Percentiles rank a stretch among this genome's conserved stretches.
phyloP scores from a whole-genome alignment of 2,888 invertebrate genomes.

The Calameuta pallipes region DNA sequence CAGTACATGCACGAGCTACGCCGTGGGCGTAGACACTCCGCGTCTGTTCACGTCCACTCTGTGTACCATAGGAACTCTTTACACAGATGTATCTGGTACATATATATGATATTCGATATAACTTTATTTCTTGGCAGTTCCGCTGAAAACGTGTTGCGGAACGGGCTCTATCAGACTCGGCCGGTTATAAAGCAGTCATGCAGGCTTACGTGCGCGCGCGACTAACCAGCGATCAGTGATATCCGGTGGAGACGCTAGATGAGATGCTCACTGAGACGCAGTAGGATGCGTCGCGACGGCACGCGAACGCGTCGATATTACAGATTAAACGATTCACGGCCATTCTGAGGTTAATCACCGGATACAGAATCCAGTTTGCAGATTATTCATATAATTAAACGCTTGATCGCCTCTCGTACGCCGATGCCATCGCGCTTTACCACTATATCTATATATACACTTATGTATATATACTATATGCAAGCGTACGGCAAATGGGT shows the following conservation, averaged over 20 bases:
- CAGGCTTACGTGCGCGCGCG: constrained; percentile 6
- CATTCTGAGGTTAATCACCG: constrained; percentile 38
- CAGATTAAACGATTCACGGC: constrained; percentile 24
- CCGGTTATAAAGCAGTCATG: constrained; percentile 4
- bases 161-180: not conserved
- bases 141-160: not conserved
- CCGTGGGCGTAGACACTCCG: not conserved
- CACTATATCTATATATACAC: not conserved
- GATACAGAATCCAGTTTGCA: constrained; percentile 39
- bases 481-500: not conserved
- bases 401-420: constrained; percentile 18
- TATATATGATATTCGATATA: not conserved
- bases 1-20: constrained; percentile 16
- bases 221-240: constrained; percentile 20
- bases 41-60: not conserved
- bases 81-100: not conserved
- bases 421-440: not conserved
- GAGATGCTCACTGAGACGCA: not conserved
- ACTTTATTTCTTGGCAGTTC: not conserved
- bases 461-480: too few species aligned
- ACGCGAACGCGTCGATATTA: constrained; percentile 26
- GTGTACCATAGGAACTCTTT: not conserved
- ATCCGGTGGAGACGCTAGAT: constrained; percentile 13
- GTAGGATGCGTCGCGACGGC: constrained; percentile 13
- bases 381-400: constrained; percentile 46